Conservation (phyloP, 2,113 vertebrate genomes). For the Pluvialis apricaria region DNA sequence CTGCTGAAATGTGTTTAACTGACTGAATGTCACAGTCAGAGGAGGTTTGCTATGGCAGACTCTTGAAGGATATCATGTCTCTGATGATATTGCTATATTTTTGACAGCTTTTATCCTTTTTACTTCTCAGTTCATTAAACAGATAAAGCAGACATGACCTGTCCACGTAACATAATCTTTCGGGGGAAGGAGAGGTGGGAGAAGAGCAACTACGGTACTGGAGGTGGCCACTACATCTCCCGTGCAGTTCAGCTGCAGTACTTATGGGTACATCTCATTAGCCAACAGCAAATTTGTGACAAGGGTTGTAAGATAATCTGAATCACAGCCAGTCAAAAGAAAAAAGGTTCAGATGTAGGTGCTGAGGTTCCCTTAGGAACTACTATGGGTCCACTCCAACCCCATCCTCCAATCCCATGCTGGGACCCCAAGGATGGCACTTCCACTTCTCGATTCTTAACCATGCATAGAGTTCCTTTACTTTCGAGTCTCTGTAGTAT, state of each 20-base stretch:
- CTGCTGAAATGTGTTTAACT: background rate
- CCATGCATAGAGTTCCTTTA: background rate
- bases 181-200: background rate
- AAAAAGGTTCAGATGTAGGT: background rate
- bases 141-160: background rate
- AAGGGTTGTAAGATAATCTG: background rate
- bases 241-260: fast-evolving
- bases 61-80: background rate
- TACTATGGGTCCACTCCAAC: fast-evolving
- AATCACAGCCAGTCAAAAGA: background rate
- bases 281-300: background rate
- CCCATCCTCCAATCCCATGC: fast-evolving
- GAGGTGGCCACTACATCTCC: background rate
- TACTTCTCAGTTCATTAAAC: background rate
- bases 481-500: background rate
- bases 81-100: background rate
- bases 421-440: background rate
- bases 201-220: background rate
- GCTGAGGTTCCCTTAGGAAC: background rate
- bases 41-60: background rate
- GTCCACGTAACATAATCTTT: background rate
- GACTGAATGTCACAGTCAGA: background rate
- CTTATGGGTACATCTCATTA: fast-evolving
- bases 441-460: background rate
- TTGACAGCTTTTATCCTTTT: background rate